phyloP scores from a whole-genome alignment of 2,113 vertebrate species.

The Xiphophorus maculatus region DNA sequence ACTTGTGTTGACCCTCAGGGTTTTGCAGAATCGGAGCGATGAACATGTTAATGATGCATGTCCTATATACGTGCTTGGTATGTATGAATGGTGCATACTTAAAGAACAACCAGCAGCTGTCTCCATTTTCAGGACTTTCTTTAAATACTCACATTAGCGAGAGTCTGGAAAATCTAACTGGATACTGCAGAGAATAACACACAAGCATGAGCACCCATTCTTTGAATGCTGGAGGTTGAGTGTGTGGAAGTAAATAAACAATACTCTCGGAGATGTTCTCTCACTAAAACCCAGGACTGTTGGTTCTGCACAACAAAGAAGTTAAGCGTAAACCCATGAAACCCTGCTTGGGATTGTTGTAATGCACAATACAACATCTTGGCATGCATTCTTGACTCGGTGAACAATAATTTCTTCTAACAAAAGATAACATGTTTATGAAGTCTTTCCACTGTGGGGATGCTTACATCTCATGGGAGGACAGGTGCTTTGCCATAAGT shows the following conservation, averaged over 20 bases:
- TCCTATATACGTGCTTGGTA: background rate
- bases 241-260: slow-evolving; percentile 32
- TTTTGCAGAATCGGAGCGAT: slow-evolving; percentile 32
- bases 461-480: slow-evolving; percentile 29
- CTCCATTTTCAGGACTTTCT: slow-evolving; percentile 21
- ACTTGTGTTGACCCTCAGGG: slow-evolving; percentile 28
- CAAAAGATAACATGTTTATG: slow-evolving; percentile 23
- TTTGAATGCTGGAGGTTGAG: slow-evolving; percentile 27
- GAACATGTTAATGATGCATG: slow-evolving; percentile 47
- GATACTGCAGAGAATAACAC: slow-evolving; percentile 9
- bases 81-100: background rate
- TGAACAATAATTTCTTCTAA: slow-evolving; percentile 9
- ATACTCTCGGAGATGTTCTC: slow-evolving; percentile 14
- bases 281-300: slow-evolving; percentile 9
- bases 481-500: slow-evolving; percentile 36
- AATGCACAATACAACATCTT: slow-evolving; percentile 27
- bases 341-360: slow-evolving; percentile 42
- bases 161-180: slow-evolving; percentile 33
- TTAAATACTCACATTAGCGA: slow-evolving; percentile 11
- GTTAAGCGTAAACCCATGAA: slow-evolving; percentile 6
- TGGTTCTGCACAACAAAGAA: slow-evolving; percentile 23
- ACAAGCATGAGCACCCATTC: slow-evolving; percentile 34
- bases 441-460: slow-evolving; percentile 12
- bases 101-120: slow-evolving; percentile 1
- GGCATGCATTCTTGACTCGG: slow-evolving; percentile 12